Percentiles rank a stretch among this genome's conserved stretches.
Conservation (phyloP, 2,888 invertebrate species). For the Tiliacea aurago region DNA sequence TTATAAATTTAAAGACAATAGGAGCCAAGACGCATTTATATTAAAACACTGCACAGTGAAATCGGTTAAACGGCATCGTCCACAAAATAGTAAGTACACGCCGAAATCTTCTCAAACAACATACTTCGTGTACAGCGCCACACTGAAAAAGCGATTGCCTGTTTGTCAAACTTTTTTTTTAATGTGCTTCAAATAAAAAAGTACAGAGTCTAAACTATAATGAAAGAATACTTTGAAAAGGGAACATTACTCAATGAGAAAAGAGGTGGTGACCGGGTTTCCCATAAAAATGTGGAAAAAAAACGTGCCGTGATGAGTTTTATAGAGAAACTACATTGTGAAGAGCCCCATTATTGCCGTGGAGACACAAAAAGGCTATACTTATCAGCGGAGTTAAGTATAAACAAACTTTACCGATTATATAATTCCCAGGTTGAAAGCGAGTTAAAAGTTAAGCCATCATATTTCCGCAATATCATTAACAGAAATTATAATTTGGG, state of each 20-base stretch:
- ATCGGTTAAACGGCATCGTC: slow-evolving; percentile 14
- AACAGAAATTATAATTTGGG: slow-evolving; percentile 17
- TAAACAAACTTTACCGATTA: slow-evolving; percentile 3
- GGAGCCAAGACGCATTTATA: slow-evolving; percentile 6
- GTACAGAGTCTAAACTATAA: slow-evolving; percentile 19
- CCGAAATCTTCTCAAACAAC: slow-evolving; percentile 10
- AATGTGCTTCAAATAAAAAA: slow-evolving; percentile 15
- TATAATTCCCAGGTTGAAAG: slow-evolving; percentile 14
- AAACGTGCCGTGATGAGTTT: slow-evolving; percentile 2
- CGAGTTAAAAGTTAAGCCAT: slow-evolving; percentile 10
- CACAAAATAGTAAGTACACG: slow-evolving; percentile 14
- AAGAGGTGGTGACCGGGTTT: slow-evolving; percentile 27
- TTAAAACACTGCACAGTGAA: slow-evolving; percentile 16
- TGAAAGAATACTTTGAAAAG: slow-evolving; percentile 24
- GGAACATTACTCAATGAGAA: slow-evolving; percentile 22
- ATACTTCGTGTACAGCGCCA: slow-evolving; percentile 14
- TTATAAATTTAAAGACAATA: slow-evolving; percentile 16
- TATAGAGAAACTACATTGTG: slow-evolving; percentile 17
- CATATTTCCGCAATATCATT: slow-evolving; percentile 19
- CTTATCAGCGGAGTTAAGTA: slow-evolving; percentile 6
- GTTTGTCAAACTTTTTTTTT: slow-evolving; percentile 16
- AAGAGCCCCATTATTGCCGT: slow-evolving; percentile 18
- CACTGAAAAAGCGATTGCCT: slow-evolving; percentile 12
- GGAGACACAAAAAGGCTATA: slow-evolving; percentile 16
- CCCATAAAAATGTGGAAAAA: slow-evolving; percentile 14